Evolutionary conservation across 2,888 invertebrate genomes (phyloP).

Genomic region (Villa cingulata): DNA sequence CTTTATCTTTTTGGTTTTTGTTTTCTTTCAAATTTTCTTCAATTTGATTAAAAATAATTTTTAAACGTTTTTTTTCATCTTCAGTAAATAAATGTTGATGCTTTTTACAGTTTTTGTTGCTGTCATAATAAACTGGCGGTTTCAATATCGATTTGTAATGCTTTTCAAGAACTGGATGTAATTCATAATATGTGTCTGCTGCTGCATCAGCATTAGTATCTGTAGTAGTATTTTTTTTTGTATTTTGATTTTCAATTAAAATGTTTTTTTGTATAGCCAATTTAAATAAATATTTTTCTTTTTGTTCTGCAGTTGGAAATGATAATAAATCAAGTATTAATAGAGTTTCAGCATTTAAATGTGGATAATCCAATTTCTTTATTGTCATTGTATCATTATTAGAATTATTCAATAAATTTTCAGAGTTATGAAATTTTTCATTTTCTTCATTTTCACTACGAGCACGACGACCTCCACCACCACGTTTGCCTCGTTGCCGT

Average conservation of each 20-base stretch:
- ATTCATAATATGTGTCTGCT: no score
- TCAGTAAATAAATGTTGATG: neutral
- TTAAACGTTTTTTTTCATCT: neutral
- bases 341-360: slow-evolving; percentile 7
- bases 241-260: neutral
- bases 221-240: neutral
- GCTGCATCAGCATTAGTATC: neutral
- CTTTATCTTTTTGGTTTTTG: neutral
- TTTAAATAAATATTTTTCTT: slow-evolving; percentile 3
- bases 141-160: neutral
- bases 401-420: no score
- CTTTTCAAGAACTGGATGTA: slow-evolving; percentile 5
- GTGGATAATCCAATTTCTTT: neutral
- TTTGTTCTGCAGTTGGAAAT: neutral
- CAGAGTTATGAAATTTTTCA: no score
- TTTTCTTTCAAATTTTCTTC: neutral
- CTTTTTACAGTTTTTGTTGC: no score
- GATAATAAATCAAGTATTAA: slow-evolving; percentile 5
- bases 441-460: slow-evolving; percentile 23
- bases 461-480: neutral
- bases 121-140: neutral
- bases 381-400: neutral
- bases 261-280: slow-evolving; percentile 3
- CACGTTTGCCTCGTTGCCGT: neutral
- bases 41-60: neutral